phyloP scores from a whole-genome alignment of 2,797 vertebrate species.

The Zalophus californianus region DNA sequence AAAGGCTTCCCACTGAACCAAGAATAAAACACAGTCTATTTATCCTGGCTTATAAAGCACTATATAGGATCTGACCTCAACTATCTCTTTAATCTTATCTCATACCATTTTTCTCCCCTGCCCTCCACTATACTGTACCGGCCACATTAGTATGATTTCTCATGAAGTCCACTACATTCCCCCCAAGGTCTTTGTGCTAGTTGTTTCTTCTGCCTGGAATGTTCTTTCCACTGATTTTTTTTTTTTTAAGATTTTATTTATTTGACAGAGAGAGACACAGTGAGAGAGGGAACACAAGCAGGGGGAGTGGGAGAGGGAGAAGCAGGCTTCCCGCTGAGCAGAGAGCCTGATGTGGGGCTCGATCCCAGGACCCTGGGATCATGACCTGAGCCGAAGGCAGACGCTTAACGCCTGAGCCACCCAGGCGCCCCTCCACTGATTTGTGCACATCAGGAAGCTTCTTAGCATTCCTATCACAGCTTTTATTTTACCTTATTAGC shows the following conservation, averaged over 20 bases:
- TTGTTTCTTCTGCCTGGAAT: neutral
- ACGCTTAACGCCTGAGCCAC: too few relatives aligned
- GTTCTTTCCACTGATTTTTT: neutral
- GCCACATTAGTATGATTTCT: neutral
- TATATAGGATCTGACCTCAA: neutral
- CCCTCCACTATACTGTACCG: neutral
- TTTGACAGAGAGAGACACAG: too few relatives aligned
- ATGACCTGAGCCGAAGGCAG: too few relatives aligned
- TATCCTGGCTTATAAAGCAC: neutral
- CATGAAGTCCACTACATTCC: slow-evolving; percentile 1
- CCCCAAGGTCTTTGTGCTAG: neutral
- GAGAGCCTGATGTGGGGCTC: too few relatives aligned
- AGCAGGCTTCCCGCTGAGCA: too few relatives aligned
- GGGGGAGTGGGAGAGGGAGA: too few relatives aligned
- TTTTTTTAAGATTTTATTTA: too few relatives aligned
- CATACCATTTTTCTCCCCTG: neutral
- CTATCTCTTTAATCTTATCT: neutral
- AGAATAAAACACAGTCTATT: neutral
- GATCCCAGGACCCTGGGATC: too few relatives aligned
- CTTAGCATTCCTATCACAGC: neutral
- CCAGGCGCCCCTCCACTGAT: neutral
- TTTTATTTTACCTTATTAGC: neutral
- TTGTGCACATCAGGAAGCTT: neutral
- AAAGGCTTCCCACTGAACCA: neutral
- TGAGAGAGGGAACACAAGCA: too few relatives aligned